Conservation (phyloP, 2,888 invertebrate species). For the Xanthorhoe spadicearia region DNA sequence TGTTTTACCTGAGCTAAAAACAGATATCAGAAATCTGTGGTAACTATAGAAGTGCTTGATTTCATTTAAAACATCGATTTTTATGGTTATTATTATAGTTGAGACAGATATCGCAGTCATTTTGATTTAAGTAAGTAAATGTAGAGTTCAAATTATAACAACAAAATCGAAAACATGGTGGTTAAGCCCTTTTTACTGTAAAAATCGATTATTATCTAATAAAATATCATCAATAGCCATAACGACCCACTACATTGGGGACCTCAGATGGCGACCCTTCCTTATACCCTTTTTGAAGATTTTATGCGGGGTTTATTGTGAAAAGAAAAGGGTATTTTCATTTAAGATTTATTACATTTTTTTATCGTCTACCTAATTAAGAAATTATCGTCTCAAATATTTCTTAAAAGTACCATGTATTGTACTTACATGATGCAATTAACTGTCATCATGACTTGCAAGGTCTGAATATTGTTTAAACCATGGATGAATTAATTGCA, state of each 20-base stretch:
- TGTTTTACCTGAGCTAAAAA: conserved; percentile 11
- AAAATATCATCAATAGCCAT: conserved; percentile 18
- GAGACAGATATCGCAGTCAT: no score
- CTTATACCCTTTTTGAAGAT: conserved; percentile 24
- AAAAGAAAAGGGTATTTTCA: conserved; percentile 16
- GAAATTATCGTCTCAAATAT: background rate
- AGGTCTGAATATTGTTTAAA: no score
- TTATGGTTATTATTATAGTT: background rate
- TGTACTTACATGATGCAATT: no score
- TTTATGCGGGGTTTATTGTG: conserved; percentile 20
- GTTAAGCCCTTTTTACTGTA: background rate
- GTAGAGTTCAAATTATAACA: no score
- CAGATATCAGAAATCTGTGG: conserved; percentile 1
- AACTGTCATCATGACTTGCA: no score
- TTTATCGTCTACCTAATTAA: background rate
- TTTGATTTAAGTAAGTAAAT: no score
- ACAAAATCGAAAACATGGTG: no score
- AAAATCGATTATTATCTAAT: conserved; percentile 8
- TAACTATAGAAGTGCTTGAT: background rate
- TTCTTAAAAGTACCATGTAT: no score
- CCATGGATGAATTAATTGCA: no score
- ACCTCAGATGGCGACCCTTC: conserved; percentile 27
- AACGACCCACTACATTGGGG: conserved; percentile 18
- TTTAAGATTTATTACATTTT: conserved; percentile 13
- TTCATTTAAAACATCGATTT: background rate